Evolutionary conservation across 2,888 invertebrate genomes (phyloP).

Genomic region (Linhomoeus sp.): DNA sequence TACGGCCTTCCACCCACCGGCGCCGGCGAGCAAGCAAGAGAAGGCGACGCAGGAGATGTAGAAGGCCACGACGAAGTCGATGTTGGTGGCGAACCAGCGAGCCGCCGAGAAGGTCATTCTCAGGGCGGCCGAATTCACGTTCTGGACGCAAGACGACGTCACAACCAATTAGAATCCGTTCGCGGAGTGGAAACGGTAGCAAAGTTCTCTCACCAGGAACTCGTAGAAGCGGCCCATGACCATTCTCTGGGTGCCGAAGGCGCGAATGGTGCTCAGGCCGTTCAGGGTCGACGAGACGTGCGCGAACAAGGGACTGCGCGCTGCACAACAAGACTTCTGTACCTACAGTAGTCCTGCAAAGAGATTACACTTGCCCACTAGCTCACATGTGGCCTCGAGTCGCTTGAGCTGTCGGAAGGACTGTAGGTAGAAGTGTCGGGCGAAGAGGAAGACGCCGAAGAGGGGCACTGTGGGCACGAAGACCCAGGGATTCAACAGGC

Average conservation of each 20-base stretch:
- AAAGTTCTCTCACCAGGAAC: slow-evolving; percentile 18
- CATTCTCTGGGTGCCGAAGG: slow-evolving; percentile 58
- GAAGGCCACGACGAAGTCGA: slow-evolving; percentile 65
- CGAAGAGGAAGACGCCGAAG: slow-evolving; percentile 48
- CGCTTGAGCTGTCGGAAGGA: slow-evolving; percentile 56
- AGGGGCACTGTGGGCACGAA: slow-evolving; percentile 50
- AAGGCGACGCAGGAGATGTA: slow-evolving; percentile 68
- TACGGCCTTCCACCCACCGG: slow-evolving; percentile 29
- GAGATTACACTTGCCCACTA: no score
- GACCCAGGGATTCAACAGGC: slow-evolving; percentile 51
- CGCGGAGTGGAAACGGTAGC: background rate
- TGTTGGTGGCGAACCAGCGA: slow-evolving; percentile 76
- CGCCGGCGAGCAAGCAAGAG: slow-evolving; percentile 53
- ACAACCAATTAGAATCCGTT: background rate
- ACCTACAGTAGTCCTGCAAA: no score
- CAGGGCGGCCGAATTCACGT: slow-evolving; percentile 71
- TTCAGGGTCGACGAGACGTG: slow-evolving; percentile 70
- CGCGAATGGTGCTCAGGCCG: slow-evolving; percentile 73
- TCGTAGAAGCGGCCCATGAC: slow-evolving; percentile 39
- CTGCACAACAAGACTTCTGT: no score
- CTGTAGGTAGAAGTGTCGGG: slow-evolving; percentile 53
- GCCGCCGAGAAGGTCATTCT: slow-evolving; percentile 69
- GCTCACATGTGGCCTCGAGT: slow-evolving; percentile 35
- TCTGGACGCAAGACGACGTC: slow-evolving; percentile 30
- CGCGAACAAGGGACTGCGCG: slow-evolving; percentile 81